Conservation (phyloP, 2,888 invertebrate species). For the Allophyes oxyacanthae region DNA sequence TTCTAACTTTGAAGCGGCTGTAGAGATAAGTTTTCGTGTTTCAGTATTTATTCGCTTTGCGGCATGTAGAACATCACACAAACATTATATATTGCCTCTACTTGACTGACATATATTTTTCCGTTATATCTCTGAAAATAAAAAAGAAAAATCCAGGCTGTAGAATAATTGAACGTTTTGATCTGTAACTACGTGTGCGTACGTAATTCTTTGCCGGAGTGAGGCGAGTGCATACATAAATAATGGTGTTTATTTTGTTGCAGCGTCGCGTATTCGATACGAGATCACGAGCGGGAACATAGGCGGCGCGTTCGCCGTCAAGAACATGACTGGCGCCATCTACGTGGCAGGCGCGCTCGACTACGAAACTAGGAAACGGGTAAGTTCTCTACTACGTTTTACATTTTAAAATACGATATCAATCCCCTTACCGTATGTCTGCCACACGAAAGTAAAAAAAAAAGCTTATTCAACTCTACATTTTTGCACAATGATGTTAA, state of each 20-base stretch:
- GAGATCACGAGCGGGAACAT: constrained; percentile 99
- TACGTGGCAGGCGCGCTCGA: constrained; percentile 99
- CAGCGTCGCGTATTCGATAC: constrained; percentile 99
- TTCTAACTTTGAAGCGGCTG: constrained; percentile 42
- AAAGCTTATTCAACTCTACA: constrained; percentile 22
- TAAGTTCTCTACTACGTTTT: constrained; percentile 86
- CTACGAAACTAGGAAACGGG: constrained; percentile 98
- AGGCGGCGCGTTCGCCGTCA: constrained; percentile 99
- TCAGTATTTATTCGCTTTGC: constrained; percentile 41
- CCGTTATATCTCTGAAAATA: constrained; percentile 15
- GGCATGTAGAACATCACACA: constrained; percentile 22
- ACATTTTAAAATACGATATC: constrained; percentile 41
- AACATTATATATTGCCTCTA: constrained; percentile 28
- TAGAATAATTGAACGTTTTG: constrained; percentile 34
- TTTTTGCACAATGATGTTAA: constrained; percentile 35
- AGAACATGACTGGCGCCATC: constrained; percentile 99
- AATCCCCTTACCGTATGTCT: constrained; percentile 17
- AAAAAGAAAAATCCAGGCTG: constrained; percentile 19
- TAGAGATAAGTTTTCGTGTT: constrained; percentile 42
- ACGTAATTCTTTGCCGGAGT: constrained; percentile 26
- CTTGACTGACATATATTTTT: constrained; percentile 38
- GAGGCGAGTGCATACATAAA: constrained; percentile 41
- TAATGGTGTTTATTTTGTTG: constrained; percentile 73
- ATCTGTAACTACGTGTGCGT: constrained; percentile 30
- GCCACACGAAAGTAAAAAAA: constrained; percentile 19